phyloP scores from a whole-genome alignment of 2,113 vertebrate genomes.

The Mesocricetus auratus region DNA sequence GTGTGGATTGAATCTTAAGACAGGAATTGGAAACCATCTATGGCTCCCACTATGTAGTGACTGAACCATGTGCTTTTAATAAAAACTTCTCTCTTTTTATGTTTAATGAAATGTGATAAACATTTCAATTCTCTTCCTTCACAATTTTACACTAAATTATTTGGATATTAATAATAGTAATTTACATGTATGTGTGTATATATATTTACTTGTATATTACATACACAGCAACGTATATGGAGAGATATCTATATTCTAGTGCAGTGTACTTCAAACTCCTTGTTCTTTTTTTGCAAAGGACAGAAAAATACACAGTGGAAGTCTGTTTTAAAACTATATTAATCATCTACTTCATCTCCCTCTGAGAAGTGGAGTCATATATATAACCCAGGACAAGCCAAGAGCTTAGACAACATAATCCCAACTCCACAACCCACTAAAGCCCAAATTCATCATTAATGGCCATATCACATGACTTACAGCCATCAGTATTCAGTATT shows the following conservation, averaged over 20 bases:
- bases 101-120: neutral
- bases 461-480: neutral
- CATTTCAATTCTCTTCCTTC: neutral
- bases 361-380: neutral
- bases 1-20: neutral
- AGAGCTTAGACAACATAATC: neutral
- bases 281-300: neutral
- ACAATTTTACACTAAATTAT: neutral
- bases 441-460: neutral
- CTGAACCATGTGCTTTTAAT: neutral
- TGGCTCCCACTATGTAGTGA: neutral
- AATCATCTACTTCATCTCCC: neutral
- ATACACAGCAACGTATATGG: neutral
- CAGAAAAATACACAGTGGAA: neutral
- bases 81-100: neutral
- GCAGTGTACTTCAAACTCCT: neutral
- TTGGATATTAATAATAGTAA: neutral
- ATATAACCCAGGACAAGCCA: neutral
- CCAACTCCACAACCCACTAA: neutral
- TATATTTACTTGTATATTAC: neutral
- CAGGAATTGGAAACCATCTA: neutral
- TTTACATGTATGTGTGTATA: no score
- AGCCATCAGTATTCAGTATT: neutral
- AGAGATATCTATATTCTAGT: neutral
- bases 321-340: neutral